Evolutionary conservation across 1,140 invertebrate genomes (phyloP).

Genomic region (Luehdorfia chinensis): DNA sequence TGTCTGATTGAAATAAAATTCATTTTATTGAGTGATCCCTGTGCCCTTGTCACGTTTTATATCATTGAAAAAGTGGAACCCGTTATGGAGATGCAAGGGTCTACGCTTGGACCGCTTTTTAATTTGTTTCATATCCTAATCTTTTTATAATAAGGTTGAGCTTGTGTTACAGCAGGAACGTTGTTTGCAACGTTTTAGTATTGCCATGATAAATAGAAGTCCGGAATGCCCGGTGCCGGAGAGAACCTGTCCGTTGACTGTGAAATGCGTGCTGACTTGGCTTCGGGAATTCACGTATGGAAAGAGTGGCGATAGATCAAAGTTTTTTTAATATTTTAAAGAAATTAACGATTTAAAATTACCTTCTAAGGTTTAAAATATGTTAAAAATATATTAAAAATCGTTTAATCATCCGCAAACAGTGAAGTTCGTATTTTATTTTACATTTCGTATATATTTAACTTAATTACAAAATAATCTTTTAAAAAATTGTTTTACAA

Average conservation of each 20-base stretch:
- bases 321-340: constrained; percentile 2
- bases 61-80: constrained; percentile 51
- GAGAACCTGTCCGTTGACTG: constrained; percentile 62
- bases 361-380: too few relatives aligned
- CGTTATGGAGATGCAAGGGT: constrained; percentile 54
- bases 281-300: constrained; percentile 54
- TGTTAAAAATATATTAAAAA: too few relatives aligned
- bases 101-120: constrained; percentile 28
- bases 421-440: too few relatives aligned
- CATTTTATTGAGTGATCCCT: constrained; percentile 68
- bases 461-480: too few relatives aligned
- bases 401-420: too few relatives aligned
- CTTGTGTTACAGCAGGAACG: constrained; percentile 29
- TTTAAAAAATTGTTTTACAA: too few relatives aligned
- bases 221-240: constrained; percentile 56
- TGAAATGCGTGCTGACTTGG: constrained; percentile 57
- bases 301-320: constrained; percentile 28
- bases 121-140: constrained; percentile 41
- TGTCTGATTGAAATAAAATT: constrained; percentile 57
- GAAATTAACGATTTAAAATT: too few relatives aligned
- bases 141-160: constrained; percentile 31
- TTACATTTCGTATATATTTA: too few relatives aligned
- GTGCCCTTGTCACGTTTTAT: constrained; percentile 62
- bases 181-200: constrained; percentile 34
- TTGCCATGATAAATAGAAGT: constrained; percentile 27